Evolutionary conservation across 2,113 vertebrate genomes (phyloP).

Genomic region (Pyrgilauda ruficollis): DNA sequence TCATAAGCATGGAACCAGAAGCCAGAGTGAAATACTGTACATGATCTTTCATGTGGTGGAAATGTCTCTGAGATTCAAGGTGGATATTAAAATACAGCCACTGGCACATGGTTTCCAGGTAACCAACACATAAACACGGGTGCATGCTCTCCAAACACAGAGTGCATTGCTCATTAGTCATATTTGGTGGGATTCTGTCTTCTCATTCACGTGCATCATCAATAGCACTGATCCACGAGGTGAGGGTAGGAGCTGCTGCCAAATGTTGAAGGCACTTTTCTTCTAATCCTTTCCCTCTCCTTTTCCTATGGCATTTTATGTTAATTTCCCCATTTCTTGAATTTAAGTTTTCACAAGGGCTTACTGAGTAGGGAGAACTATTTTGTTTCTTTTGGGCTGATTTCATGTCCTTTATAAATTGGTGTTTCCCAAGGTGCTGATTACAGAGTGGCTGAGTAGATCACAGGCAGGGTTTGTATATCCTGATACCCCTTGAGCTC

Average conservation of each 20-base stretch:
- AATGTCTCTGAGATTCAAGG: not conserved
- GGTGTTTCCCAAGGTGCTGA: not conserved
- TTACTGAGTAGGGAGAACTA: not conserved
- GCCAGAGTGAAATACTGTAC: not conserved
- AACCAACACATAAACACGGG: not conserved
- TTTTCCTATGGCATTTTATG: not conserved
- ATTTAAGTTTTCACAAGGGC: not conserved
- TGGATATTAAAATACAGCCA: not conserved
- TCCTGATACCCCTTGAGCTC: not conserved
- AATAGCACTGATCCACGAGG: not conserved
- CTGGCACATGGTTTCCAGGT: conserved; percentile 7
- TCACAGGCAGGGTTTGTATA: not conserved
- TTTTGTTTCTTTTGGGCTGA: not conserved
- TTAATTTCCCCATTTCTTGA: not conserved
- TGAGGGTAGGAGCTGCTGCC: not conserved
- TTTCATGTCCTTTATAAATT: not conserved
- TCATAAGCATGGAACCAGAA: not conserved
- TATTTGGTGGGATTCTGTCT: not conserved
- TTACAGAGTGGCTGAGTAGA: not conserved
- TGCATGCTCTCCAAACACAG: not conserved
- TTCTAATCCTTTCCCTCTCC: not conserved
- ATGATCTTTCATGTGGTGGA: not conserved
- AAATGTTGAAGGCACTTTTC: not conserved
- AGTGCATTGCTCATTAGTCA: not conserved
- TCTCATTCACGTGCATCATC: not conserved